Evolutionary conservation across 2,113 vertebrate genomes (phyloP), one percentile per base, ranked within the genome.

Genomic region (Zosterops japonicus): DNA sequence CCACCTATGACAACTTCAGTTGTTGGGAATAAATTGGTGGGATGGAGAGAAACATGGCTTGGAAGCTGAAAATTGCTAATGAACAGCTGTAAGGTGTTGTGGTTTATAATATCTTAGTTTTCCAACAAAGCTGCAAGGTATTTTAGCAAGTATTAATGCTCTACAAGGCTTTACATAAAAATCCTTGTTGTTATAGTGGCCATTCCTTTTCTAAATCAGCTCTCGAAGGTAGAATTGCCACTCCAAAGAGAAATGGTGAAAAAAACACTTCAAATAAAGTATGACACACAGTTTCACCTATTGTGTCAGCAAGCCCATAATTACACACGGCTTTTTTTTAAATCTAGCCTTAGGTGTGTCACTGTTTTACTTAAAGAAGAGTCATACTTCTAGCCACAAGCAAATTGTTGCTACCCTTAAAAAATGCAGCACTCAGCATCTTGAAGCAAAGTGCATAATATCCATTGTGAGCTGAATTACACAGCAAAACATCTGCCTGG

Each of bases 261-360:
- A 61, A 87, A 91, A 92, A 60, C 22, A n/a, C 59, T 87, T 96
- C 94, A 91, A 94, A 95, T 95, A 18, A 61, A 93, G 90, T 72
- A 97, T 97, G 96, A 96, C 96, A 95, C 96, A 97, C 35, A 97
- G 95, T 97, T 97, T 97, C 97, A 97, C 84, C 93, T 97, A 94
- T 93, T 97, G 96, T 97, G 94, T 97, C 97, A 97, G 95, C 96
- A 97, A 94, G 94, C 79, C 1, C 7, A 90, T 95, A 96, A 96
- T 97, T 95, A 89, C 95, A 96, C 11, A 82, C 27, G 78, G 92
- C 89, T 94, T 93, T 94, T 90, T 89, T 96, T 94, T 61, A 93
- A 96, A 95, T 93, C 94, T 97, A 96, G 90, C 96, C 95, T 97
- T 97, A 96, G 95, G 96, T 97, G 97, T 97, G 96, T 97, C 96